phyloP scores from a whole-genome alignment of 2,888 invertebrate genomes.

The Nebria salina region DNA sequence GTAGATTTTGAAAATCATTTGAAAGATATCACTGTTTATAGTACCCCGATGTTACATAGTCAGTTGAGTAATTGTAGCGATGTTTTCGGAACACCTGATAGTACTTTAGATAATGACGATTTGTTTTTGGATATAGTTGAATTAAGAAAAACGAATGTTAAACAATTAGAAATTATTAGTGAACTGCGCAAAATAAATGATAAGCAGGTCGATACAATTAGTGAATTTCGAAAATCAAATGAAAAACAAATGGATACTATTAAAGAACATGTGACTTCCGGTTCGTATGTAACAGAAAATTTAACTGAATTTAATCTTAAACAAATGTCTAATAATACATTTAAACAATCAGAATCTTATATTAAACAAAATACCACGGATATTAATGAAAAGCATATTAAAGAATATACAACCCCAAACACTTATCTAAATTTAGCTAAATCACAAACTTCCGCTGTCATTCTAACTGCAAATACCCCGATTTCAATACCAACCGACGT shows the following conservation, averaged over 20 bases:
- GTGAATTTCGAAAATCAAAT: not conserved
- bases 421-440: conserved; percentile 25
- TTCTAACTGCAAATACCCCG: not conserved
- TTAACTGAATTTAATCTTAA: not conserved
- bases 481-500: conserved; percentile 49
- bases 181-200: not conserved
- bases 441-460: conserved; percentile 29
- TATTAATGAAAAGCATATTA: too few relatives aligned
- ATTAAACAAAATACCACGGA: not conserved
- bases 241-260: conserved; percentile 34
- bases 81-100: conserved; percentile 58
- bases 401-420: not conserved
- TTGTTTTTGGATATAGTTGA: conserved; percentile 56
- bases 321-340: not conserved
- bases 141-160: conserved; percentile 52
- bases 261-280: conserved; percentile 12
- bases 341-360: conserved; percentile 7
- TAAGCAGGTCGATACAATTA: not conserved
- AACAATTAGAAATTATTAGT: not conserved
- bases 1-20: conserved; percentile 32
- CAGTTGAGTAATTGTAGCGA: conserved; percentile 56
- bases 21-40: conserved; percentile 27
- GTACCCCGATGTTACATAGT: conserved; percentile 53
- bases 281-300: not conserved
- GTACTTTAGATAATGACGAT: conserved; percentile 52